Percentiles rank a stretch among this genome's conserved stretches.
Conservation (phyloP, 1,140 invertebrate species). For the Mamestra configurata region DNA sequence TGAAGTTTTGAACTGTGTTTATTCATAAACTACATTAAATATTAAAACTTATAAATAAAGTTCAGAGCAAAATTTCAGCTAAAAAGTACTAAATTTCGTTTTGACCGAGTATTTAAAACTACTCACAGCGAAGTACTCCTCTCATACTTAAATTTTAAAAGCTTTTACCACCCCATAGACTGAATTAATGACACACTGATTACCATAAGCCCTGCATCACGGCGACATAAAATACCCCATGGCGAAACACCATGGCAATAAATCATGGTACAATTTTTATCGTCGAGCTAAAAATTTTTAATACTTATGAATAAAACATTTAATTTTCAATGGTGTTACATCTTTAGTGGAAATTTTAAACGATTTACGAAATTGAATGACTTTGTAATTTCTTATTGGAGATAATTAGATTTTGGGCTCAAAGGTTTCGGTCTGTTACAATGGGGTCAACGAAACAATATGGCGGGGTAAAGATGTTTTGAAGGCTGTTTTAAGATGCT, state of each 20-base stretch:
- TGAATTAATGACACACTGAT: slow-evolving; percentile 42
- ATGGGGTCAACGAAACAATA: slow-evolving; percentile 24
- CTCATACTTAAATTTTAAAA: slow-evolving; percentile 41
- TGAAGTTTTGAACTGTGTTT: too few relatives aligned
- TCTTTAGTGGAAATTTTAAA: slow-evolving; percentile 49
- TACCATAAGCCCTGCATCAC: slow-evolving; percentile 49
- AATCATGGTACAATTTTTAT: slow-evolving; percentile 51
- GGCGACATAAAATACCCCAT: slow-evolving; percentile 44
- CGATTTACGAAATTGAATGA: slow-evolving; percentile 49
- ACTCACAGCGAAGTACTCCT: slow-evolving; percentile 7
- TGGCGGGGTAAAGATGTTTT: not conserved
- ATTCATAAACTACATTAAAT: too few relatives aligned
- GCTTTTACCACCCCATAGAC: slow-evolving; percentile 43
- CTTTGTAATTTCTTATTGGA: slow-evolving; percentile 41
- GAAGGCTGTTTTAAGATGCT: not conserved
- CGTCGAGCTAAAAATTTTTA: slow-evolving; percentile 44
- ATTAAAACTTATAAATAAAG: too few relatives aligned
- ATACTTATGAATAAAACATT: slow-evolving; percentile 51
- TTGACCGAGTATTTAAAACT: slow-evolving; percentile 7
- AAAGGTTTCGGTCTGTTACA: slow-evolving; percentile 20
- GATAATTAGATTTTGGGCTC: slow-evolving; percentile 48
- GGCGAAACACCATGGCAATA: slow-evolving; percentile 26
- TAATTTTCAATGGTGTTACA: slow-evolving; percentile 44
- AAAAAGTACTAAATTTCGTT: too few relatives aligned
- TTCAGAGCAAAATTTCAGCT: too few relatives aligned